A percentile compares a stretch with the other conserved stretches of the same genome.
These are phyloP conservation scores for Watsonalla binaria DNA, from an alignment of 2,888 invertebrate species.

Conservation along the genomic window DNA sequence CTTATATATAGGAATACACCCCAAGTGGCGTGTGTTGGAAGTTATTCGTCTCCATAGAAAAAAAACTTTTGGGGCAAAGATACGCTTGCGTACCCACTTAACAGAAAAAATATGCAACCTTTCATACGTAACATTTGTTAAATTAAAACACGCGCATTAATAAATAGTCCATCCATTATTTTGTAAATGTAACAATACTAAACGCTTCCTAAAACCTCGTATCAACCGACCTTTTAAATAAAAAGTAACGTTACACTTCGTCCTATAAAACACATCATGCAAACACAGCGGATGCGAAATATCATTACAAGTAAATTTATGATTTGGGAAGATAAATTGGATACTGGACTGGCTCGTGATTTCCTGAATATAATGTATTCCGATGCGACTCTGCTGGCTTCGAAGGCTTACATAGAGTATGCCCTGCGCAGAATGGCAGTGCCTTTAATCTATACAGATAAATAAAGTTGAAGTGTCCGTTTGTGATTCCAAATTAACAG, in stretches of 20 bases:
- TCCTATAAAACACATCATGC: constrained; percentile 28
- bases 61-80: too few species aligned
- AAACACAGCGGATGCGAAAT: constrained; percentile 59
- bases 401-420: constrained; percentile 63
- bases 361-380: constrained; percentile 75
- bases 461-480: too few species aligned
- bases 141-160: neutral
- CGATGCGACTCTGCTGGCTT: constrained; percentile 44
- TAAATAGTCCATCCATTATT: neutral
- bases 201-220: neutral
- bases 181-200: neutral
- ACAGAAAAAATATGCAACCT: too few species aligned
- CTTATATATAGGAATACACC: too few species aligned
- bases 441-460: constrained; percentile 8
- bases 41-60: too few species aligned
- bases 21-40: too few species aligned
- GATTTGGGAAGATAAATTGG: constrained; percentile 75
- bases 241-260: constrained; percentile 14
- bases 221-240: constrained; percentile 2
- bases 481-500: too few species aligned
- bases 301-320: constrained; percentile 69
- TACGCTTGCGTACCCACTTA: too few species aligned
- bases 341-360: constrained; percentile 66
- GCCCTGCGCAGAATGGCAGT: constrained; percentile 35
- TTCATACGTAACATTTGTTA: too few species aligned